These are phyloP conservation scores for Rhopilema esculentum DNA, from an alignment of 30 jellyfish, hydroid and myxozoan species.

Conservation along the genomic window DNA sequence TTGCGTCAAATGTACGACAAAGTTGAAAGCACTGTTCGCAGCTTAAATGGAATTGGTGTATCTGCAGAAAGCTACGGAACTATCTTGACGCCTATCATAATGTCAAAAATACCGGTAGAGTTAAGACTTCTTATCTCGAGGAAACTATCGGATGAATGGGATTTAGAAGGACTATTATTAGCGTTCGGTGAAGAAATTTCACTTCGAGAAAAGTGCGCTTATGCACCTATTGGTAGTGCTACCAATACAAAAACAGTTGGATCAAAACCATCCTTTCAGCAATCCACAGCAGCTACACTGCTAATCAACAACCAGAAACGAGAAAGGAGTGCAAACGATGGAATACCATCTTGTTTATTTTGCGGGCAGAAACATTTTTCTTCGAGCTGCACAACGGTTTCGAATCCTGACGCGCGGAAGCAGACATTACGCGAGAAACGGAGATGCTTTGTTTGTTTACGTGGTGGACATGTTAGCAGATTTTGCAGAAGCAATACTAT, in stretches of 20 bases:
- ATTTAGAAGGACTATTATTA: not conserved
- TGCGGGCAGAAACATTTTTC: not conserved
- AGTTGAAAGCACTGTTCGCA: too few relatives aligned
- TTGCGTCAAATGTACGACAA: not conserved
- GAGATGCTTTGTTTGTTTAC: not conserved
- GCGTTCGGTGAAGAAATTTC: not conserved
- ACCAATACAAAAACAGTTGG: not conserved
- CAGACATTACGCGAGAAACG: not conserved
- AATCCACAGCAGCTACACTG: not conserved
- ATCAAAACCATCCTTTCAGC: not conserved
- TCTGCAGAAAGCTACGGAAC: not conserved
- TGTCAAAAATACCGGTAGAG: not conserved
- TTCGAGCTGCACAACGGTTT: not conserved
- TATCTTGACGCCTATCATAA: too few relatives aligned
- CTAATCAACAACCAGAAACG: not conserved
- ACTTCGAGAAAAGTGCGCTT: not conserved
- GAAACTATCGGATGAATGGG: not conserved
- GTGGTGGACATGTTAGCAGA: not conserved
- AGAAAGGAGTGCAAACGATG: not conserved
- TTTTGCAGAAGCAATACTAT: not conserved
- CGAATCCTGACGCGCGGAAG: not conserved
- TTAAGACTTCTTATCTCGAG: not conserved
- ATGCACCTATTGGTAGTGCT: conserved; percentile 2
- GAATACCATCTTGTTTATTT: not conserved
- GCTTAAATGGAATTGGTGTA: not conserved